phyloP scores from a whole-genome alignment of 1,140 invertebrate genomes.

The Sycophaga agraensis region DNA sequence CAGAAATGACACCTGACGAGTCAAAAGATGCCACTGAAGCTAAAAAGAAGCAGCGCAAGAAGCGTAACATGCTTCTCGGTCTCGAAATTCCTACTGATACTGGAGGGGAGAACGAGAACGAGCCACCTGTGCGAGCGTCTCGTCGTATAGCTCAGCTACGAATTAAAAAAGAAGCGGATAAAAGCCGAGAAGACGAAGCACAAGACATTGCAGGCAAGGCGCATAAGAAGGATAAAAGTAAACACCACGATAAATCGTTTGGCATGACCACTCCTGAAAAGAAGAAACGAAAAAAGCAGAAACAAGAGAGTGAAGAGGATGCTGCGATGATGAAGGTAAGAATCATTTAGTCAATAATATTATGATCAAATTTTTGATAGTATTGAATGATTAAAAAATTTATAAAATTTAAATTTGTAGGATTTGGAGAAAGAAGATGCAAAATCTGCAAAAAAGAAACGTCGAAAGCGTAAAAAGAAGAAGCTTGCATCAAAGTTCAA shows the following conservation, averaged over 20 bases:
- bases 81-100: slow-evolving; percentile 59
- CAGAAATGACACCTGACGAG: not conserved
- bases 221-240: slow-evolving; percentile 38
- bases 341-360: not conserved
- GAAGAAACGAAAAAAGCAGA: slow-evolving; percentile 41
- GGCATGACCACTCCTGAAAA: not conserved
- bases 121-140: slow-evolving; percentile 70
- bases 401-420: slow-evolving; percentile 1
- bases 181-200: slow-evolving; percentile 65
- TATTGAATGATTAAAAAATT: not conserved
- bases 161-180: slow-evolving; percentile 79
- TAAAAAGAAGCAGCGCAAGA: slow-evolving; percentile 34
- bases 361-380: no score
- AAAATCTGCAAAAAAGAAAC: slow-evolving; percentile 58
- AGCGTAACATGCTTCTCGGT: slow-evolving; percentile 57
- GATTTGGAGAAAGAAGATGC: slow-evolving; percentile 43
- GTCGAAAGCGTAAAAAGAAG: slow-evolving; percentile 63
- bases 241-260: slow-evolving; percentile 46
- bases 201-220: slow-evolving; percentile 57
- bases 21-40: not conserved
- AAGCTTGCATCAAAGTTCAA: slow-evolving; percentile 61
- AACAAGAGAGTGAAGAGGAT: slow-evolving; percentile 52
- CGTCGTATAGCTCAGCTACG: slow-evolving; percentile 81
- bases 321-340: slow-evolving; percentile 43
- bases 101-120: slow-evolving; percentile 33